Evolutionary conservation across 2,888 invertebrate genomes (phyloP), one percentile per base, ranked within the genome.

Genomic region (Apodemia mormo): DNA sequence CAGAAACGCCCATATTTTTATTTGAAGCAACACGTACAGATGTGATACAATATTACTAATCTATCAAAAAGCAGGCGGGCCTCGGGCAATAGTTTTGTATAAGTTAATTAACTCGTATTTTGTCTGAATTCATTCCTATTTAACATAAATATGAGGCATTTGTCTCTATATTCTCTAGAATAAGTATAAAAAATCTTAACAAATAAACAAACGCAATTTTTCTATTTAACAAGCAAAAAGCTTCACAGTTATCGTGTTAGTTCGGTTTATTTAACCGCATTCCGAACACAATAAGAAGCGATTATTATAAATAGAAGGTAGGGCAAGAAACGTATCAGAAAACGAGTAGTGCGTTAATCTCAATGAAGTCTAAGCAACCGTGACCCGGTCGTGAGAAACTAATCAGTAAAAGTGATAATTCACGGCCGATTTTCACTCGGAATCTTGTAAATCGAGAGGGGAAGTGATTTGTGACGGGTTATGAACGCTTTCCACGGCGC

Each of bases 401-500:
- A 14, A 64, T 64, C 61, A 64, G 61, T 64, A 64, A 64, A 64
- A 64, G 61, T 64, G 61, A 64, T 64, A 64, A 64, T 64, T 64
- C 61, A 64, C 61, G 61, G 61, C 33, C 14, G 61, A 64, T 64
- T 64, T 64, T 12, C 61, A 33, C 61, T n/a, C 30, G 33, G 33
- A 64, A 12, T 12, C 33, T 33, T 30, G 61, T 33, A 12, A 29
- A 49, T 49, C 14, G 61, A 64, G 61, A 37, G 61, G 61, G 61
- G 61, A 33, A 64, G 61, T 10, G 61, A 64, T 64, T 64, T 14
- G 61, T 37, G 37, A 64, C 61, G 61, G 61, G 33, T 64, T 64
- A 64, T 64, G 61, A 64, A 64, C 61, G 61, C 61, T 64, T 64
- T 64, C 61, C 61, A 37, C 30, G 33, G 33, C 33, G 30, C 61